phyloP scores from a whole-genome alignment of 1,140 invertebrate species.

The Hyles vespertilio region DNA sequence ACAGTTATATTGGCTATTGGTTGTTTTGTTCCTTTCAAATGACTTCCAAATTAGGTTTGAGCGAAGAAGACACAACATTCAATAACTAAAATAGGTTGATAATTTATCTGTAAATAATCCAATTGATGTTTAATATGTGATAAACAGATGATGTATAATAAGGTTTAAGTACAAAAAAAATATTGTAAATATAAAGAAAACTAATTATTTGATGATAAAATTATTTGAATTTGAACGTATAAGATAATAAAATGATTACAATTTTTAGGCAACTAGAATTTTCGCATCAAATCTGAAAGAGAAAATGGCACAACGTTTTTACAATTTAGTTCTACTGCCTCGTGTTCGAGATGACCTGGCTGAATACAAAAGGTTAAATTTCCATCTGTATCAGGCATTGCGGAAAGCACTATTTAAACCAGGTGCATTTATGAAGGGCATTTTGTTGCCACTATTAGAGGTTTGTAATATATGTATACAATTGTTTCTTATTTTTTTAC shows the following conservation, averaged over 20 bases:
- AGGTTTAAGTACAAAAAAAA: neutral
- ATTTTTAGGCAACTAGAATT: constrained; percentile 89
- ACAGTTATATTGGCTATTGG: no score
- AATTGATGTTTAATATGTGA: neutral
- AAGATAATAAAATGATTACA: constrained; percentile 15
- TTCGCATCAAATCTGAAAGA: constrained; percentile 98
- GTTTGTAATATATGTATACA: constrained; percentile 37
- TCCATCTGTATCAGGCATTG: constrained; percentile 95
- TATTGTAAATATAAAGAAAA: neutral
- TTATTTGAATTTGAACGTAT: constrained; percentile 1
- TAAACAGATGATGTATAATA: neutral
- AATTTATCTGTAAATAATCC: no score
- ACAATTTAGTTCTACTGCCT: constrained; percentile 94
- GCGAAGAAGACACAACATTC: no score
- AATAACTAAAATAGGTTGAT: no score
- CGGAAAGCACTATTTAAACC: constrained; percentile 97
- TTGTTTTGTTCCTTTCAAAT: no score
- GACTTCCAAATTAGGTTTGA: no score
- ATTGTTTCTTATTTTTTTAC: neutral
- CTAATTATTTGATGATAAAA: neutral
- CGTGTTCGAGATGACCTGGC: constrained; percentile 95
- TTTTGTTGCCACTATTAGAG: constrained; percentile 93
- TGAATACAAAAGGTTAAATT: constrained; percentile 97
- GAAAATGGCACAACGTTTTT: constrained; percentile 98
- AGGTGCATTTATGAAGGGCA: constrained; percentile 99